Conservation (phyloP, 1,140 invertebrate genomes). For the Oryctes rhinoceros region DNA sequence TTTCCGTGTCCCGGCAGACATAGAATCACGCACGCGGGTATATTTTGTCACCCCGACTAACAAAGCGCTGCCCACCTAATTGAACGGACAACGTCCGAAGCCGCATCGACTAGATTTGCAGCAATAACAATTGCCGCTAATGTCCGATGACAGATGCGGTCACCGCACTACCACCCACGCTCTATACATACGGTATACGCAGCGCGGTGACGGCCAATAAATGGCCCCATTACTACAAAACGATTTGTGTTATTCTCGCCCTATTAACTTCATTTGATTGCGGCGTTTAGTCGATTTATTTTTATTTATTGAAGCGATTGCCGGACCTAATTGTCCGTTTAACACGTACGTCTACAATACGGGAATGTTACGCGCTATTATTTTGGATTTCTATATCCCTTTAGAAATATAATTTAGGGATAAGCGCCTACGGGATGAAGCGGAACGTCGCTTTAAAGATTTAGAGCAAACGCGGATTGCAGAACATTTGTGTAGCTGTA, state of each 20-base stretch:
- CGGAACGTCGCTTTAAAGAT: no score
- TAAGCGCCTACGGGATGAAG: no score
- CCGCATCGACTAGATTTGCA: conserved; percentile 36
- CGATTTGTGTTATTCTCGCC: conserved; percentile 50
- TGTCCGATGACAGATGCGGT: conserved; percentile 52
- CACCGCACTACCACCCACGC: conserved; percentile 49
- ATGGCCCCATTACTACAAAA: conserved; percentile 48
- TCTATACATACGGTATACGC: conserved; percentile 4
- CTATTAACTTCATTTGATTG: conserved; percentile 51
- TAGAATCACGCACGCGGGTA: conserved; percentile 6
- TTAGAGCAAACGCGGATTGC: no score
- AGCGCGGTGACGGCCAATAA: conserved; percentile 43
- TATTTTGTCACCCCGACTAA: not conserved
- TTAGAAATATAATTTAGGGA: not conserved
- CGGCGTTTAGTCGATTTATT: conserved; percentile 41
- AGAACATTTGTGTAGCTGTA: no score
- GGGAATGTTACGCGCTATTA: not conserved
- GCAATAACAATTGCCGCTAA: conserved; percentile 50
- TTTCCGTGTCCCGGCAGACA: not conserved
- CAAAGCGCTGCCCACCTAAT: conserved; percentile 17
- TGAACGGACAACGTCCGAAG: conserved; percentile 43
- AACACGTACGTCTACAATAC: not conserved
- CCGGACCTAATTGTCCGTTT: conserved; percentile 34
- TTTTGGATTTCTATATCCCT: not conserved
- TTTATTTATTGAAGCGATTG: conserved; percentile 42